Evolutionary conservation across 2,888 invertebrate species (phyloP), one percentile per base, ranked within the genome.

Genomic region (Thecophora atra): DNA sequence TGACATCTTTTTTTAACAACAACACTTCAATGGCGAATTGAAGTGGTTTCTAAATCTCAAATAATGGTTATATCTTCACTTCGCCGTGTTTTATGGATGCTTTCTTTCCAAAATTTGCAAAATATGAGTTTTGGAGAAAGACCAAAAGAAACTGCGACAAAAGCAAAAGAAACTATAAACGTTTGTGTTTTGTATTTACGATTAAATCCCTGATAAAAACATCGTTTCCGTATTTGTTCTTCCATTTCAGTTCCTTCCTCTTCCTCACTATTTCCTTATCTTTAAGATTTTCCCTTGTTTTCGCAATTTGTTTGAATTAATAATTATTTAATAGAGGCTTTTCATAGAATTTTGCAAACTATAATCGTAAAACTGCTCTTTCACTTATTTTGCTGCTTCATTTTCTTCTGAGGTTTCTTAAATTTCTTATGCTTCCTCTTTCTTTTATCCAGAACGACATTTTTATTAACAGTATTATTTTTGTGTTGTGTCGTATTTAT

Each of bases 121-220:
- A 30, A 30, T 6, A 30, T 30, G 8, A 30, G 30, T 30, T 30
- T 30, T 30, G 30, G 4, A 37, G 37, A 37, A 1, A 37, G n/a
- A 37, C 37, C 6, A 11, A 37, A 37, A 37, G 37, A 37, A n/a
- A n/a, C n/a, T n/a, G n/a, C 37, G 37, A 6, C 7, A 37, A 37
- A 37, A n/a, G 21, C n/a, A n/a, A n/a, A 42, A 69, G 37, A 56
- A 66, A 7, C 8, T 51, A 13, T 56, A 24, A 60, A 60, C 62
- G 52, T 44, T 52, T 54, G 8, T n/a, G 15, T 60, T 60, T 58
- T 24, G 37, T 64, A 21, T 47, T 64, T 21, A 64, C 19, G 24
- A 47, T 64, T 63, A 54, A 63, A 52, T 70, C 70, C 70, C 70
- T 70, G 70, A 70, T 70, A 70, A 70, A n/a, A 52, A 70, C 63